phyloP scores from a whole-genome alignment of 2,113 vertebrate species.

The Plestiodon gilberti region DNA sequence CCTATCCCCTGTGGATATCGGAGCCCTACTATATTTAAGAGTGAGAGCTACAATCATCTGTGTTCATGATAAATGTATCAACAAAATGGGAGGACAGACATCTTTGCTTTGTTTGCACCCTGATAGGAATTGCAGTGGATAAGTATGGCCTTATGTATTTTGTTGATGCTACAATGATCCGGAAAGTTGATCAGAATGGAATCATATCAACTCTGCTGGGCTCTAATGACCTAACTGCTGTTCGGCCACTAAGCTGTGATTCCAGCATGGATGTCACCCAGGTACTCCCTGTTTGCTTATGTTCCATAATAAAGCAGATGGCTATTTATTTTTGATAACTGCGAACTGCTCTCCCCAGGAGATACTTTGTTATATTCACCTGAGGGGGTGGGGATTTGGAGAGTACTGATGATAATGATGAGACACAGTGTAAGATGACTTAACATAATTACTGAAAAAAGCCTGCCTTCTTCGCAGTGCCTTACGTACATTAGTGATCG shows the following conservation, averaged over 20 bases:
- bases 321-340: conserved; percentile 52
- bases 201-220: conserved; percentile 98
- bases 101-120: conserved; percentile 38
- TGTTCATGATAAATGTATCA: conserved; percentile 21
- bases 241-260: conserved; percentile 88
- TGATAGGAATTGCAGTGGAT: conserved; percentile 94
- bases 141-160: conserved; percentile 99
- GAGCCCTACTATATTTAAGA: neutral
- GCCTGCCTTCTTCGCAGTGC: conserved; percentile 43
- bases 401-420: neutral
- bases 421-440: conserved; percentile 35
- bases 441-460: conserved; percentile 39
- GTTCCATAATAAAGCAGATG: conserved; percentile 50
- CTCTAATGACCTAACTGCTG: conserved; percentile 95
- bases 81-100: neutral
- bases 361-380: conserved; percentile 4
- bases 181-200: conserved; percentile 98
- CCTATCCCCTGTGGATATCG: no score
- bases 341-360: conserved; percentile 39
- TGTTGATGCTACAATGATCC: conserved; percentile 98
- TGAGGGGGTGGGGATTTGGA: neutral
- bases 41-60: neutral
- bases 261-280: conserved; percentile 98
- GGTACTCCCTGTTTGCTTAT: conserved; percentile 74
- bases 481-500: conserved; percentile 52